Base-by-base conservation (phyloP, 2,113 vertebrate species). In the Equus przewalskii region DNA sequence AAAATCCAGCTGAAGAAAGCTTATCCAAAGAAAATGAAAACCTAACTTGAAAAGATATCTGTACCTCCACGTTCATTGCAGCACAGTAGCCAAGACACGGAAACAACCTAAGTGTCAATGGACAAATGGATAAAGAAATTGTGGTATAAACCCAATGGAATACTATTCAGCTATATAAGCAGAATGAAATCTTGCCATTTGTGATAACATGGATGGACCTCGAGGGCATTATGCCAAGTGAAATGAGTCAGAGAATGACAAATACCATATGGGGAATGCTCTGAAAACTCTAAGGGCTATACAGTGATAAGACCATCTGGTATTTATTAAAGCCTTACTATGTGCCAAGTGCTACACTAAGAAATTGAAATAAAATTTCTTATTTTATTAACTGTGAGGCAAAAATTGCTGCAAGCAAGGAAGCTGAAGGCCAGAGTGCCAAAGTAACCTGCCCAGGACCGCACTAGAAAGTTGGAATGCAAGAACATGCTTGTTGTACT, bases 301-400 rank as follows among this genome's bases (percentile, higher is more conserved):
- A 58, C 15, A 46, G 36, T 76, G 76, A 82, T 46, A 72, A 85
- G n/a, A 41, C 41, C 28, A 18, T 5, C 12, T 79, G 60, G 33
- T 72, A 70, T 90, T 84, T 89, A 89, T 46, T 82, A 89, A 94
- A 69, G 4, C 19, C 28, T 94, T 82, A 69, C 21, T 93, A 7
- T 46, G 15, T 86, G 8, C 2, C 33, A 46, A 2, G 1, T 65
- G 64, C 19, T 70, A 56, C 54, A 60, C 24, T 70, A 87, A 93
- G 51, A 96, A 76, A 54, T 7, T 83, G 54, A 89, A 72, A 56
- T 76, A 56, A 75, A 94, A 82, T 72, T 44, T 92, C 24, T 87
- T 82, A 76, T 83, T 72, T 92, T 96, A 96, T 90, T 64, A 10
- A 36, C 51, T 26, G 10, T 26, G 62, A 93, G 46, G 41, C 49